Evolutionary conservation across 2,113 vertebrate species (phyloP).

Genomic region (Artemisiospiza belli): DNA sequence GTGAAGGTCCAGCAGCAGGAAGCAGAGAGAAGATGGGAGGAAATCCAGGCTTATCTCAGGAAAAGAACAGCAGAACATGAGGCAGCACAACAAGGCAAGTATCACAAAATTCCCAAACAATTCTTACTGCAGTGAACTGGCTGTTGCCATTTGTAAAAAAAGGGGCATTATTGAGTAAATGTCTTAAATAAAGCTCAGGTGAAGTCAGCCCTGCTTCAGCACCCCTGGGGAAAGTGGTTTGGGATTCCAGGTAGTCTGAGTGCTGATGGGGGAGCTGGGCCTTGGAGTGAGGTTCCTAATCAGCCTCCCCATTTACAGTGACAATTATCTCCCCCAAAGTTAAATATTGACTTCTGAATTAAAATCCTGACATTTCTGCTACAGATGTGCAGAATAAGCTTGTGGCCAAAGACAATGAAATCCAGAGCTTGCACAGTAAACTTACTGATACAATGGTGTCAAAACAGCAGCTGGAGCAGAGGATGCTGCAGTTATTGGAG

Average conservation of each 20-base stretch:
- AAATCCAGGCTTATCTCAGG: constrained; percentile 90
- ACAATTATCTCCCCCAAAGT: not conserved
- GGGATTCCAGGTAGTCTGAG: not conserved
- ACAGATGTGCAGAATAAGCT: constrained; percentile 92
- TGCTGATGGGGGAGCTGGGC: not conserved
- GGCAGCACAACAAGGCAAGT: constrained; percentile 84
- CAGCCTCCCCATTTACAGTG: not conserved
- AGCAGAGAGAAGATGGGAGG: constrained; percentile 91
- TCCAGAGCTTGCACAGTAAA: constrained; percentile 91
- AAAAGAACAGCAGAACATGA: constrained; percentile 89
- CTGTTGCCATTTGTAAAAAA: not conserved
- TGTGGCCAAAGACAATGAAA: constrained; percentile 88
- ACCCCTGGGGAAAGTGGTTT: not conserved
- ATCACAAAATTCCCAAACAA: not conserved
- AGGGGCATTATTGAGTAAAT: not conserved
- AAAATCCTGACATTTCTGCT: constrained; percentile 41
- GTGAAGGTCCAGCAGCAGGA: constrained; percentile 90
- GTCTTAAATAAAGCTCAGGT: not conserved
- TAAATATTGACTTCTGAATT: not conserved
- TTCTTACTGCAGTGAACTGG: not conserved
- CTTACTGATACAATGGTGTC: constrained; percentile 90
- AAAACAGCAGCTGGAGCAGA: constrained; percentile 92
- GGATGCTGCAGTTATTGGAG: constrained; percentile 88
- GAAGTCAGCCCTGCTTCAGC: not conserved
- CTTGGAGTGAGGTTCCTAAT: not conserved